Conservation (phyloP, 2,888 invertebrate genomes). For the Lordiphosa andalusiaca region DNA sequence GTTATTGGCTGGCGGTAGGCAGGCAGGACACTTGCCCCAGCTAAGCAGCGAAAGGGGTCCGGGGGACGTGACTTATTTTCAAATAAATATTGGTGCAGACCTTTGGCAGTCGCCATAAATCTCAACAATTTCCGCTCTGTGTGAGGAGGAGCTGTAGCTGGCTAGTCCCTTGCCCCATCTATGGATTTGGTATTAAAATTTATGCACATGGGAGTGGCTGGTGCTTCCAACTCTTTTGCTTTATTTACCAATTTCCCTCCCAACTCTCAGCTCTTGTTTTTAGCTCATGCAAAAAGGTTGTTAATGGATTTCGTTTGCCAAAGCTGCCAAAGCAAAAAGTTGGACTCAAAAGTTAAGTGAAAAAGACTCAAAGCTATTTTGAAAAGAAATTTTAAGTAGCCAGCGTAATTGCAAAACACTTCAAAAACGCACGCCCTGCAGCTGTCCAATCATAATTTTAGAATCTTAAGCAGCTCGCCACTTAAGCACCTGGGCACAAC, state of each 20-base stretch:
- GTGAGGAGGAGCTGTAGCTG: slow-evolving; percentile 21
- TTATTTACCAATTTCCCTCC: slow-evolving; percentile 48
- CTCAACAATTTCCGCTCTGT: slow-evolving; percentile 67
- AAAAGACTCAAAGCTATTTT: background rate
- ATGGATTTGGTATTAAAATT: slow-evolving; percentile 58
- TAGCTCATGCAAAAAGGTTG: slow-evolving; percentile 31
- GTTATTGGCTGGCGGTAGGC: slow-evolving; percentile 11
- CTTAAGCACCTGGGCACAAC: slow-evolving; percentile 36
- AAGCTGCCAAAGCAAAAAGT: background rate
- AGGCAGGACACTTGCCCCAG: slow-evolving; percentile 39
- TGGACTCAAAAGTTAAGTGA: background rate
- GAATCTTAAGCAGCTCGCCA: slow-evolving; percentile 45
- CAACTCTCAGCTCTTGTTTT: slow-evolving; percentile 12
- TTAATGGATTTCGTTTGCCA: slow-evolving; percentile 33
- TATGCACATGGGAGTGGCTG: slow-evolving; percentile 47
- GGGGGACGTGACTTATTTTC: slow-evolving; percentile 49
- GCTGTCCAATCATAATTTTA: slow-evolving; percentile 51
- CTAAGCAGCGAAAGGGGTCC: background rate
- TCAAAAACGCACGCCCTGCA: slow-evolving; percentile 15
- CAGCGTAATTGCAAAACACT: slow-evolving; percentile 16
- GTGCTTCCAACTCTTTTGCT: slow-evolving; percentile 37
- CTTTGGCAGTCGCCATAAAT: slow-evolving; percentile 61
- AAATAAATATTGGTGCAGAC: slow-evolving; percentile 60
- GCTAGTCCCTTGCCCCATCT: slow-evolving; percentile 33
- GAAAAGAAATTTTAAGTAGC: background rate